Base-by-base conservation (phyloP, 2,113 vertebrate genomes). In the Aegypius monachus region DNA sequence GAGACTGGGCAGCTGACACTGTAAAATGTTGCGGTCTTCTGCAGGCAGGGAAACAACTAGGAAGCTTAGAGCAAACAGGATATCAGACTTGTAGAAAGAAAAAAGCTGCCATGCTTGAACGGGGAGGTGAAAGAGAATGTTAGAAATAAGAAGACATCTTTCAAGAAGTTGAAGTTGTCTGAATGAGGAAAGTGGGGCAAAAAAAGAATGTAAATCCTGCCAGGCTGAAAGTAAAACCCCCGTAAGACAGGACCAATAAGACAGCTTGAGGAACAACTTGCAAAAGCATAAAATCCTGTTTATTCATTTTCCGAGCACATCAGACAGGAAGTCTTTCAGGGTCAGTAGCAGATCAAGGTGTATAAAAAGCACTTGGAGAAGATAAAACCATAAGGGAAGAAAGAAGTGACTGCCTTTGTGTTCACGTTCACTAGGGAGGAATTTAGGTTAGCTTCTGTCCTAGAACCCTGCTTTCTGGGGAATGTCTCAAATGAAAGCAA, bases 201-300 rank as follows among this genome's bases (percentile, higher is more conserved):
- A 78, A 88, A 74, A 88, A 81, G 93, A 89, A 91, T 91, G 91
- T 78, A 96, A 96, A 96, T 96, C 95, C 83, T 94, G 77, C 65
- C 65, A 93, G 95, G 59, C 80, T 94, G 93, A 96, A 91, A 91
- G 94, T 86, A 95, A 91, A 96, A 89, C 45, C 80, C 68, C 80
- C 10, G 1, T 95, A 97, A 97, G 95, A 91, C 93, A 56, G 86
- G 86, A 78, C 75, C 88, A 71, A 15, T 71, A 53, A 81, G 96
- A 91, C 91, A 96, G 95, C 83, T 94, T 63, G 93, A 89, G 84
- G 83, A 95, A 5, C 91, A 94, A 89, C 95, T 93, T 81, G 83
- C 73, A 93, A 86, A 96, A 94, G 91, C 89, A 71, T 86, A 87
- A 97, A 96, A 95, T 96, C 94, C 95, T 86, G 81, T 95, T 96